Conservation (phyloP, 2,888 invertebrate genomes). For the Anthoptus insignis region DNA sequence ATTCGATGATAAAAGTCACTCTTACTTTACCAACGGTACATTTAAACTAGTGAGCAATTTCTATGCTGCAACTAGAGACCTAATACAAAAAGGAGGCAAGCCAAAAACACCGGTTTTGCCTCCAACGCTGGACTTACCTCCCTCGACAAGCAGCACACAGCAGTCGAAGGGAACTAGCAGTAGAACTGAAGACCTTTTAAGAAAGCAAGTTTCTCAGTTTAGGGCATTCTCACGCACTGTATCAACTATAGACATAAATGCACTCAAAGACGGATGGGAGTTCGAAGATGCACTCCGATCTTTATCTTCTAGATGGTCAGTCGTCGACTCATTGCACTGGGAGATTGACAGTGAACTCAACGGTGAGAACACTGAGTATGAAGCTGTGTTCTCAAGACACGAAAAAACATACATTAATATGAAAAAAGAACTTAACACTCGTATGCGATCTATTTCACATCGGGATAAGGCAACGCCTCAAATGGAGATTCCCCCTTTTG, state of each 20-base stretch:
- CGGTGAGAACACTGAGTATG: slow-evolving; percentile 42
- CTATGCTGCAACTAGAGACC: slow-evolving; percentile 1
- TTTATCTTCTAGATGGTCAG: slow-evolving; percentile 40
- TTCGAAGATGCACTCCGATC: slow-evolving; percentile 40
- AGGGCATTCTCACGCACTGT: slow-evolving; percentile 36
- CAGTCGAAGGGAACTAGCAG: slow-evolving; percentile 12
- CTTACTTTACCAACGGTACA: slow-evolving; percentile 2
- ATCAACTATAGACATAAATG: slow-evolving; percentile 33
- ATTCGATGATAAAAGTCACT: slow-evolving; percentile 13
- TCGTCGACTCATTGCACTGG: slow-evolving; percentile 43
- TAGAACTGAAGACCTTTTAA: slow-evolving; percentile 5
- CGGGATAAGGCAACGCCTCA: slow-evolving; percentile 44
- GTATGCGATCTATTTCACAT: slow-evolving; percentile 44
- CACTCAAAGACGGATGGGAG: slow-evolving; percentile 41
- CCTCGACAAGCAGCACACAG: slow-evolving; percentile 2
- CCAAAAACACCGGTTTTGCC: slow-evolving; percentile 4
- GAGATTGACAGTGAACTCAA: slow-evolving; percentile 43
- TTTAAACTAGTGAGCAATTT: slow-evolving; percentile 4
- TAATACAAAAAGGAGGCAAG: slow-evolving; percentile 3
- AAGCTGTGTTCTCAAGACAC: slow-evolving; percentile 38
- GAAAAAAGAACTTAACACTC: slow-evolving; percentile 45
- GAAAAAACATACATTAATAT: slow-evolving; percentile 41
- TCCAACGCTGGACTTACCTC: neutral
- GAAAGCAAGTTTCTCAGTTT: slow-evolving; percentile 21
- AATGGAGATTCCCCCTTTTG: slow-evolving; percentile 43